Evolutionary conservation across 2,113 vertebrate species (phyloP), one percentile per base, ranked within the genome.

Genomic region (Myrmecophaga tridactyla): DNA sequence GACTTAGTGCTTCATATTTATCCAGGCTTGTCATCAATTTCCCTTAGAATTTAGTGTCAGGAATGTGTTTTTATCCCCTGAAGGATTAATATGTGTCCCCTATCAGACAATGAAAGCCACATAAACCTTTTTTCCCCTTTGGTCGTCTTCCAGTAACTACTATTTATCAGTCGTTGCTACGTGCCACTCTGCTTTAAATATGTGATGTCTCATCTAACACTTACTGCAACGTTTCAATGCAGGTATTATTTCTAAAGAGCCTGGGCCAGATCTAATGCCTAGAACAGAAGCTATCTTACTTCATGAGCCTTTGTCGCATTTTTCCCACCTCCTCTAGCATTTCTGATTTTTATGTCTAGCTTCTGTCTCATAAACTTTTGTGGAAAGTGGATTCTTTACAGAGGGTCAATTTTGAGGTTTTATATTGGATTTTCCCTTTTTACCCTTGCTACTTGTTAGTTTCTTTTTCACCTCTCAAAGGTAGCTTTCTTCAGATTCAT

Each of bases 21-120:
- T 93, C 95, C 63, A 73, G 65, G 58, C 63, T 92, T 72, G 53
- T 62, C 70, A 91, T 95, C 86, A 82, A 73, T 88, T 93, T 92
- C 82, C 87, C 60, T 67, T 94, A 96, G 84, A 92, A 87, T 93
- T 93, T 69, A 92, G 87, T 51, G 53, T 92, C 81, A 92, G 92
- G 60, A 69, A 77, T 95, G 80, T 89, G 76, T 95, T 95, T 96
- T 94, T 87, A 88, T 92, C 60, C 90, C 80, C 69, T 7, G 3
- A 36, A 92, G 67, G 67, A 92, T 85, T 92, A 87, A 94, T 88
- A 82, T 2, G 0, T 23, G 58, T 84, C 92, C 46, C 96, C 84
- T 65, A 6, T 92, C 87, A 89, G 93, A 96, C 75, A 90, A 27
- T 73, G 53, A 94, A 95, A 94, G 76, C 76, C 95, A 73, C 60